Evolutionary conservation across 2,888 invertebrate species (phyloP).

Genomic region (Drosophila rellima): DNA sequence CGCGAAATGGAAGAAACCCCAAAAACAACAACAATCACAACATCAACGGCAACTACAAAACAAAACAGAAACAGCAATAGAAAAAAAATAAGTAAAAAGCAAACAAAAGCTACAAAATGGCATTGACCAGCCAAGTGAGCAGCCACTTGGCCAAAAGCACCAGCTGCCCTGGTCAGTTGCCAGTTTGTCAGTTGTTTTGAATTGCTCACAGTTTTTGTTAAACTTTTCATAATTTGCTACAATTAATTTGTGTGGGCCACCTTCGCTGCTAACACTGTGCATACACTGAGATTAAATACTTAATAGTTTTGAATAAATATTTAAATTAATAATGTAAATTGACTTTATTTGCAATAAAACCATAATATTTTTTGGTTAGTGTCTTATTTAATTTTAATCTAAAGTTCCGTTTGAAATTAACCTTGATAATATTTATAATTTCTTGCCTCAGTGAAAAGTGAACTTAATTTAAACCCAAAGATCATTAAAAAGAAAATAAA

Average conservation of each 20-base stretch:
- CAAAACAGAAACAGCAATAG: slow-evolving; percentile 18
- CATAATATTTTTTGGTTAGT: no score
- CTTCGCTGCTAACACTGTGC: background rate
- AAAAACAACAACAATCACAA: slow-evolving; percentile 19
- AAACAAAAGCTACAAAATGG: slow-evolving; percentile 53
- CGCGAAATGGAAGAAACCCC: slow-evolving; percentile 31
- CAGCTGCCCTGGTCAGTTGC: slow-evolving; percentile 31
- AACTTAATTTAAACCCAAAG: background rate
- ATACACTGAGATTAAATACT: slow-evolving; percentile 15
- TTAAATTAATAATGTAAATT: background rate
- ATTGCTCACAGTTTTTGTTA: slow-evolving; percentile 24
- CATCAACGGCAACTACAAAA: slow-evolving; percentile 11
- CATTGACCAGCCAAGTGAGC: slow-evolving; percentile 80
- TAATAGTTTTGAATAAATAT: background rate
- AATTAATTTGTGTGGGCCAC: slow-evolving; percentile 45
- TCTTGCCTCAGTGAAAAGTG: no score
- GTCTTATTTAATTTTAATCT: no score
- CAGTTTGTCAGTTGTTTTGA: slow-evolving; percentile 34
- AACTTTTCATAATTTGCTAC: slow-evolving; percentile 61
- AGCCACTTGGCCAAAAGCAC: slow-evolving; percentile 36
- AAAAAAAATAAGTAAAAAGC: slow-evolving; percentile 24
- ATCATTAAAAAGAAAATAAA: background rate
- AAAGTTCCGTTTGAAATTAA: no score
- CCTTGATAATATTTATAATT: background rate
- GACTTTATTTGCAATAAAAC: no score